Evolutionary conservation across 2,888 invertebrate genomes (phyloP).

Genomic region (Melanchra persicariae): DNA sequence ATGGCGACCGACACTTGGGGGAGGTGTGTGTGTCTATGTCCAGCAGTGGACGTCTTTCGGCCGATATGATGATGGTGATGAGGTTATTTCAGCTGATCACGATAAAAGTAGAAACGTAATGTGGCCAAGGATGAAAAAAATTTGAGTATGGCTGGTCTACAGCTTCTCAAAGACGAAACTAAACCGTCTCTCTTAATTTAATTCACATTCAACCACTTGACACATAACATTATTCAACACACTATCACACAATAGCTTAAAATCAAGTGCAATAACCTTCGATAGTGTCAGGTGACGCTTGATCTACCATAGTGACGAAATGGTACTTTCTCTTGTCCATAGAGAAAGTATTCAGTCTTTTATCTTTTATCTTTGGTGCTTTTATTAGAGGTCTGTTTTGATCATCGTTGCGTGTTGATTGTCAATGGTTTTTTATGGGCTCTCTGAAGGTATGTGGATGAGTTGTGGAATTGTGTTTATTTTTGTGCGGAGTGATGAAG

Average conservation of each 20-base stretch:
- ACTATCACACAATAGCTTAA: slow-evolving; percentile 28
- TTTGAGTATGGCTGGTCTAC: too few relatives aligned
- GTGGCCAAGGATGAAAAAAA: too few relatives aligned
- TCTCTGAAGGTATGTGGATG: slow-evolving; percentile 11
- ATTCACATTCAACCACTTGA: background rate
- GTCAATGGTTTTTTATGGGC: slow-evolving; percentile 6
- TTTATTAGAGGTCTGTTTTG: slow-evolving; percentile 56
- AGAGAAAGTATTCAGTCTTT: slow-evolving; percentile 69
- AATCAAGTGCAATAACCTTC: slow-evolving; percentile 56
- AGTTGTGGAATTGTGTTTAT: slow-evolving; percentile 2
- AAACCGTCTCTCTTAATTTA: background rate
- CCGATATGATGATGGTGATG: too few relatives aligned
- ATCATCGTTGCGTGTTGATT: slow-evolving; percentile 55
- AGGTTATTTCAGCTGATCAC: too few relatives aligned
- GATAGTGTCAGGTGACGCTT: slow-evolving; percentile 43
- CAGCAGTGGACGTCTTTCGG: too few relatives aligned
- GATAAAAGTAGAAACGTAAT: too few relatives aligned
- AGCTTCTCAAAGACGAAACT: background rate
- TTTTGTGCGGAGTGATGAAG: background rate
- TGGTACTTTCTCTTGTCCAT: slow-evolving; percentile 65
- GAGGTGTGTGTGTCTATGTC: too few relatives aligned
- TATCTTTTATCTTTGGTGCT: slow-evolving; percentile 64
- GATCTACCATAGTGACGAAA: slow-evolving; percentile 63
- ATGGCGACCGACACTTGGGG: too few relatives aligned
- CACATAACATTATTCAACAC: slow-evolving; percentile 2